These are phyloP conservation scores for Temnothorax ravouxi DNA, from an alignment of 2,888 invertebrate species.

Conservation along the genomic window DNA sequence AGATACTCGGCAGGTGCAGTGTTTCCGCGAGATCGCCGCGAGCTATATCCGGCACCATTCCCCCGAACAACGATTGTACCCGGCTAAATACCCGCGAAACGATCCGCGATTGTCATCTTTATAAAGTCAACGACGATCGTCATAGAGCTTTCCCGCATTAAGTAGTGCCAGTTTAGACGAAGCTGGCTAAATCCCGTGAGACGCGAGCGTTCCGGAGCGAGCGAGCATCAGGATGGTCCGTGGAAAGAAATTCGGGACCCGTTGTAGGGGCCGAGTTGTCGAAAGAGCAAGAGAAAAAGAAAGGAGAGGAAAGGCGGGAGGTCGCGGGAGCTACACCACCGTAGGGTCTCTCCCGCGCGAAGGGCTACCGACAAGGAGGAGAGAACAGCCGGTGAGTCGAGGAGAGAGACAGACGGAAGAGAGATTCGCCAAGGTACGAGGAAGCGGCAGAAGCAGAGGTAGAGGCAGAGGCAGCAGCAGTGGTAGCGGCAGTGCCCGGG, in stretches of 20 bases:
- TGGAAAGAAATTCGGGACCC: conserved; percentile 47
- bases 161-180: conserved; percentile 8
- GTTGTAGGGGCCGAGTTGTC: conserved; percentile 27
- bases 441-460: conserved; percentile 63
- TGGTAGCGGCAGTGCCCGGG: conserved; percentile 82
- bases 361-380: conserved; percentile 40
- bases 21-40: not conserved
- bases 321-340: conserved; percentile 42
- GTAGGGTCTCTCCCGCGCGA: conserved; percentile 45
- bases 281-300: conserved; percentile 39
- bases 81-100: conserved; percentile 14
- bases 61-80: not conserved
- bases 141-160: not conserved
- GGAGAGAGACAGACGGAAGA: conserved; percentile 56
- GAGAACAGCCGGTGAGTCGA: conserved; percentile 32
- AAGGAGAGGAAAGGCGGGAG: conserved; percentile 28
- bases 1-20: conserved; percentile 22
- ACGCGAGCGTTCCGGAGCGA: not conserved
- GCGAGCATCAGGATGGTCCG: not conserved
- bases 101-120: not conserved
- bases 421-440: conserved; percentile 75
- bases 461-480: conserved; percentile 73
- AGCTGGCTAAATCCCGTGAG: conserved; percentile 1
- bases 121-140: not conserved
- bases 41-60: conserved; percentile 24